These are phyloP conservation scores for Sebastes diploproa DNA, from an alignment of 2,797 vertebrate genomes.

Conservation along the genomic window DNA sequence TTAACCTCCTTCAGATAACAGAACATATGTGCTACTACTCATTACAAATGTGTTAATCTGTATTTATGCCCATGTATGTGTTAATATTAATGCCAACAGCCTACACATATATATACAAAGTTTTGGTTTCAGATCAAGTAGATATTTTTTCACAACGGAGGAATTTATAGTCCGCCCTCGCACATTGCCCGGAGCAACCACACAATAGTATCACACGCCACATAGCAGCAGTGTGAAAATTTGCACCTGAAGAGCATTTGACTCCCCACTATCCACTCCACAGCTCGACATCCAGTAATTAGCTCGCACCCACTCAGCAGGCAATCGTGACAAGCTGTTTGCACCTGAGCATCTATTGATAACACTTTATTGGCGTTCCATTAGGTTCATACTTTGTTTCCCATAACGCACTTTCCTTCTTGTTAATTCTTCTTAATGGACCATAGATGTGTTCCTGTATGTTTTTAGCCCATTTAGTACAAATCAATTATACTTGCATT, in stretches of 20 bases:
- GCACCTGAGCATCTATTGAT: conserved; percentile 37
- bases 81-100: background rate
- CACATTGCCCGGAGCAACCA: conserved; percentile 13
- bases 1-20: background rate
- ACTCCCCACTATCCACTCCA: conserved; percentile 30
- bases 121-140: background rate
- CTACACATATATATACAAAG: background rate
- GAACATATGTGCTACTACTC: background rate
- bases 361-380: conserved; percentile 18
- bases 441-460: background rate
- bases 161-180: conserved; percentile 40
- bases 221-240: conserved; percentile 22
- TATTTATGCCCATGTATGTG: background rate
- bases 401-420: background rate
- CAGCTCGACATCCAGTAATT: conserved; percentile 36
- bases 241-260: conserved; percentile 57
- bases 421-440: background rate
- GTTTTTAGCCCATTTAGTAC: background rate
- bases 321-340: conserved; percentile 24
- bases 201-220: conserved; percentile 26
- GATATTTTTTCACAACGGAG: background rate
- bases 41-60: background rate
- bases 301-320: conserved; percentile 35
- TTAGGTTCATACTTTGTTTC: background rate
- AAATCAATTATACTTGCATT: background rate